Conservation (phyloP, 2,113 vertebrate species). For the Labrus mixtus region DNA sequence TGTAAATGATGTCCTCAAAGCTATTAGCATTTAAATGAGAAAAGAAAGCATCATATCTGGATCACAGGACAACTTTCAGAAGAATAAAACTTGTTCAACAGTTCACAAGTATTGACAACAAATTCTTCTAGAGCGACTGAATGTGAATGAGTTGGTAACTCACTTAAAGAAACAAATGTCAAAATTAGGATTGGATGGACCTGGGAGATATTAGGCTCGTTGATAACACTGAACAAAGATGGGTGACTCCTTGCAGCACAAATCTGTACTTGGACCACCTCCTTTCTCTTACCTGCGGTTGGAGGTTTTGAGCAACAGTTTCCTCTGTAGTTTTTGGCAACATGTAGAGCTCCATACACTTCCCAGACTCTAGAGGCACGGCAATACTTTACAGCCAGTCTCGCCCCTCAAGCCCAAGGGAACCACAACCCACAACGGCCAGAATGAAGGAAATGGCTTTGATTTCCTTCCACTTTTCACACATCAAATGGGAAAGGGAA, state of each 20-base stretch:
- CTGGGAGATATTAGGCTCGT: slow-evolving; percentile 28
- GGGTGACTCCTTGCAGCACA: slow-evolving; percentile 11
- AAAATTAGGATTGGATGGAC: slow-evolving; percentile 33
- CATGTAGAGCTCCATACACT: slow-evolving; percentile 33
- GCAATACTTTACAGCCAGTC: slow-evolving; percentile 61
- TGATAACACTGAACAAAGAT: slow-evolving; percentile 51
- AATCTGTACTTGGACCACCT: slow-evolving; percentile 44
- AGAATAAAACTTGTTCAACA: slow-evolving; percentile 53
- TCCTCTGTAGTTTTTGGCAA: slow-evolving; percentile 76
- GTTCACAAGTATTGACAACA: slow-evolving; percentile 34
- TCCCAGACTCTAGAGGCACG: slow-evolving; percentile 56
- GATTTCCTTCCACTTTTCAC: slow-evolving; percentile 82
- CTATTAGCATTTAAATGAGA: slow-evolving; percentile 88
- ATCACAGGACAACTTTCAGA: slow-evolving; percentile 59
- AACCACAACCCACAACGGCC: slow-evolving; percentile 66
- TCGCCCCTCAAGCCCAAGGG: slow-evolving; percentile 49
- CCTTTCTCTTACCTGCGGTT: slow-evolving; percentile 56
- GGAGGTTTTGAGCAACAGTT: slow-evolving; percentile 66
- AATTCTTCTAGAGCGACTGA: slow-evolving; percentile 58
- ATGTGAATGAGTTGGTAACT: slow-evolving; percentile 26
- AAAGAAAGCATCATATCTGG: slow-evolving; percentile 77
- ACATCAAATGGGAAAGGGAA: slow-evolving; percentile 65
- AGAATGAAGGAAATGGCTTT: slow-evolving; percentile 76
- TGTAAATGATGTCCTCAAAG: slow-evolving; percentile 63
- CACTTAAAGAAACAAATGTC: slow-evolving; percentile 42